Percentiles rank a stretch among this genome's conserved stretches.
Conservation (phyloP, 2,888 invertebrate genomes). For the Epinotia bilunana region DNA sequence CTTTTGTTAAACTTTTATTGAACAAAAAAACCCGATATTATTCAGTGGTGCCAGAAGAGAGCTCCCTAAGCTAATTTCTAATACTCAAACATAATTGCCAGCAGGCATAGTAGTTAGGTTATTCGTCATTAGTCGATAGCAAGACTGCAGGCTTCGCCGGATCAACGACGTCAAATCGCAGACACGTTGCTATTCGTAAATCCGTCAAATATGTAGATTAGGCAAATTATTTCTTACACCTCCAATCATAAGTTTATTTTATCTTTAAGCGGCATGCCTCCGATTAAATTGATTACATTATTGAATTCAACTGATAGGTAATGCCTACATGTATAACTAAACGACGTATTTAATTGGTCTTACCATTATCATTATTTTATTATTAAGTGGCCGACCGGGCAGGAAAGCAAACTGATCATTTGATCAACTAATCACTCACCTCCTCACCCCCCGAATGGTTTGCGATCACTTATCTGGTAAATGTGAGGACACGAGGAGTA, state of each 20-base stretch:
- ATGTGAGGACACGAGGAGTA: neutral
- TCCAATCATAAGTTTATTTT: constrained; percentile 55
- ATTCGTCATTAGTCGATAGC: constrained; percentile 53
- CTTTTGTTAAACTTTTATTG: too few relatives aligned
- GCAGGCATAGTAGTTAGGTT: neutral
- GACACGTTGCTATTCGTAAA: constrained; percentile 49
- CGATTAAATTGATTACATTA: constrained; percentile 20
- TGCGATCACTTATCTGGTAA: neutral
- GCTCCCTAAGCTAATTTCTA: neutral
- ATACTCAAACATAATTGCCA: neutral
- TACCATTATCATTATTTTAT: neutral
- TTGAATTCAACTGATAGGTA: constrained; percentile 9
- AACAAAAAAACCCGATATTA: too few relatives aligned
- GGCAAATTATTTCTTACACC: constrained; percentile 52
- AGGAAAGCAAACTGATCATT: neutral
- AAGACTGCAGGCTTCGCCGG: constrained; percentile 30
- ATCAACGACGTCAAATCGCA: constrained; percentile 51
- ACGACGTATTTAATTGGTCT: neutral
- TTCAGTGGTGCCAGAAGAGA: too few relatives aligned
- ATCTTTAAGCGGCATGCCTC: constrained; percentile 41
- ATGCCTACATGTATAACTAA: neutral
- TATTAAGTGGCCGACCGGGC: neutral
- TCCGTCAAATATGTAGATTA: constrained; percentile 7
- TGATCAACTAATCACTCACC: neutral
- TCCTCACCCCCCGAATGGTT: neutral